Evolutionary conservation across 2,797 vertebrate species (phyloP).

Genomic region (Sphaeramia orbicularis): DNA sequence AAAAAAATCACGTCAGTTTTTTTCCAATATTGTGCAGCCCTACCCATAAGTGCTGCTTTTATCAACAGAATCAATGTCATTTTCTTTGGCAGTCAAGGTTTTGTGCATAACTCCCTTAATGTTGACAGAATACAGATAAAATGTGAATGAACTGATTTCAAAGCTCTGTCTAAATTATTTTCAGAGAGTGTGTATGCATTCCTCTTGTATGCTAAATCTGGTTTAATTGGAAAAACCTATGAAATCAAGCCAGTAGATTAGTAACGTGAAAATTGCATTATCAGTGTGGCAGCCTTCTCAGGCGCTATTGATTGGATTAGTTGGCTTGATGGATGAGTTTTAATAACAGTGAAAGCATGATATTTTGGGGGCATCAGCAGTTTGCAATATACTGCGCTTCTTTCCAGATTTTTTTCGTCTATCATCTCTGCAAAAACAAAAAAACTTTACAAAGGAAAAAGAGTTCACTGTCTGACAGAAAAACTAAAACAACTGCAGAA

Average conservation of each 20-base stretch:
- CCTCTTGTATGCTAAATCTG: slow-evolving; percentile 27
- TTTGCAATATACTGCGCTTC: slow-evolving; percentile 33
- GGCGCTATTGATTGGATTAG: slow-evolving; percentile 72
- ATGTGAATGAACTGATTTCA: slow-evolving; percentile 10
- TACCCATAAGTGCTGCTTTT: background rate
- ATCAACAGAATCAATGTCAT: slow-evolving; percentile 23
- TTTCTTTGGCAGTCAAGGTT: slow-evolving; percentile 12
- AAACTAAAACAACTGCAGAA: slow-evolving; percentile 10
- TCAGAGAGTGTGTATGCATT: background rate
- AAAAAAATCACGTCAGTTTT: too few species aligned
- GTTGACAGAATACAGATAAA: slow-evolving; percentile 14
- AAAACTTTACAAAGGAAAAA: slow-evolving; percentile 15
- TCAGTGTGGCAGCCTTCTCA: slow-evolving; percentile 60
- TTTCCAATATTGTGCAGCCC: too few species aligned
- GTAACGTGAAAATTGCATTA: slow-evolving; percentile 64
- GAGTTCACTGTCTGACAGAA: slow-evolving; percentile 17
- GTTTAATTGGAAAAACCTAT: slow-evolving; percentile 45
- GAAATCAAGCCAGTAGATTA: slow-evolving; percentile 62
- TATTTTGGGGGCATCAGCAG: slow-evolving; percentile 61
- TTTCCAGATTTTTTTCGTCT: slow-evolving; percentile 24
- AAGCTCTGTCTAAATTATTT: slow-evolving; percentile 17
- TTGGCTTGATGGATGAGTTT: slow-evolving; percentile 76
- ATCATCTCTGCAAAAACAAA: slow-evolving; percentile 25
- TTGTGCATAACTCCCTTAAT: slow-evolving; percentile 1
- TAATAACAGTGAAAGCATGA: slow-evolving; percentile 71